phyloP scores from a whole-genome alignment of 2,113 vertebrate genomes.

The Pongo pygmaeus region DNA sequence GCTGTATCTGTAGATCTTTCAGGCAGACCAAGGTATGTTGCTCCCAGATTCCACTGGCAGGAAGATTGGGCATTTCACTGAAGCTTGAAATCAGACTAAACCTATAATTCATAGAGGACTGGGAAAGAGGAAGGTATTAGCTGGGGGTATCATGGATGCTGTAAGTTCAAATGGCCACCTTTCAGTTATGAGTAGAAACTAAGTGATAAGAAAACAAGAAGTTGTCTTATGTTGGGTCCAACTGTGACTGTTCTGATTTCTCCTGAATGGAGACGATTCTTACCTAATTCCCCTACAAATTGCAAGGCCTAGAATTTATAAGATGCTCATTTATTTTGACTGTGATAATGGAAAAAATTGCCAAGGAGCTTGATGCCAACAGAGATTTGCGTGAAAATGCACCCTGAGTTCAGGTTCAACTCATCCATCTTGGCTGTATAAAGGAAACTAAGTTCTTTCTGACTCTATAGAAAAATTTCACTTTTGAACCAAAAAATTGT shows the following conservation, averaged over 20 bases:
- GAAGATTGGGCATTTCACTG: background rate
- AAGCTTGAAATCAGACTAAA: background rate
- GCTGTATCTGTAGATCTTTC: background rate
- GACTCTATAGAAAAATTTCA: background rate
- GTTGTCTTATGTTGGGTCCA: background rate
- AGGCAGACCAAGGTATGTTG: rapidly evolving
- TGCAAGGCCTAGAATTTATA: background rate
- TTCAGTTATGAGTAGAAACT: background rate
- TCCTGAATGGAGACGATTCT: background rate
- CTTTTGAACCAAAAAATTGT: background rate
- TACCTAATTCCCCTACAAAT: background rate
- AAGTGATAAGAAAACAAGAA: background rate
- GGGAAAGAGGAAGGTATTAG: background rate
- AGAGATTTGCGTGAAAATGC: background rate
- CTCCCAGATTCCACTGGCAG: no score
- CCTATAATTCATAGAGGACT: background rate
- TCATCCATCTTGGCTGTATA: background rate
- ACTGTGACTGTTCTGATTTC: background rate
- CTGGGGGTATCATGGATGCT: background rate
- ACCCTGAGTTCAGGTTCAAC: background rate
- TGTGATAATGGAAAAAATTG: background rate
- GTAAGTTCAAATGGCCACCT: background rate
- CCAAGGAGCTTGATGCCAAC: background rate
- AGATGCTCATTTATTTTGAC: background rate
- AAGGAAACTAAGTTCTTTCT: background rate